Base-by-base conservation (phyloP, 2,888 invertebrate genomes). In the Eubasilissa splendida region DNA sequence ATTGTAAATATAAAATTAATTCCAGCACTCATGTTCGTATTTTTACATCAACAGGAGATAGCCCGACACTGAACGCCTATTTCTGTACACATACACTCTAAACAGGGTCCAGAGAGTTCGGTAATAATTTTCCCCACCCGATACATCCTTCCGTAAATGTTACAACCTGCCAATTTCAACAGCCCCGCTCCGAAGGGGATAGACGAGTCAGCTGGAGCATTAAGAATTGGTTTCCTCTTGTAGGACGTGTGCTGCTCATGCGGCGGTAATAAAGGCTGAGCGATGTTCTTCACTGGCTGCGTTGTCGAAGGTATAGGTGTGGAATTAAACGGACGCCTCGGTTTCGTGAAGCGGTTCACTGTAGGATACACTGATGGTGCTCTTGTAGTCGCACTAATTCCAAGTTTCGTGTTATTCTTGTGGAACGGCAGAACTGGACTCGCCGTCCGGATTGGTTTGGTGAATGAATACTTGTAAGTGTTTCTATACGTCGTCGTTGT, bases 121-220 rank as follows among this genome's bases (percentile, higher is more conserved):
- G 94, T 92, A 85, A 97, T 96, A 84, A 96, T 94, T 85, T 94
- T 91, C 4, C 95, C 96, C 10, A 96, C 95, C 42, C 95, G 91
- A 87, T 96, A 96, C 95, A 96, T 96, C 84, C 94, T 91, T 7
- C 97, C 97, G 86, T 96, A 96, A 85, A 97, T 96, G 88, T 97
- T 97, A 86, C 97, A 97, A 0, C 96, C 96, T 11, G 96, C 96
- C 83, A 96, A 87, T 87, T 96, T 96, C 66, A 95, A 88, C 75
- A 94, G 88, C 56, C 94, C 93, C 12, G 91, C 88, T 1, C 91
- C 90, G 22, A 87, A 84, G 53, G 85, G 85, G 2, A 86, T 85
- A 52, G 86, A 85, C 52, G 87, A 85, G 82, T 82, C 79, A 14
- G 79, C 14, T 50, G 68, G 58, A 31, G 73, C 42, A 52, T 76